phyloP scores from a whole-genome alignment of 2,888 invertebrate species.

The Agrotis clavis region DNA sequence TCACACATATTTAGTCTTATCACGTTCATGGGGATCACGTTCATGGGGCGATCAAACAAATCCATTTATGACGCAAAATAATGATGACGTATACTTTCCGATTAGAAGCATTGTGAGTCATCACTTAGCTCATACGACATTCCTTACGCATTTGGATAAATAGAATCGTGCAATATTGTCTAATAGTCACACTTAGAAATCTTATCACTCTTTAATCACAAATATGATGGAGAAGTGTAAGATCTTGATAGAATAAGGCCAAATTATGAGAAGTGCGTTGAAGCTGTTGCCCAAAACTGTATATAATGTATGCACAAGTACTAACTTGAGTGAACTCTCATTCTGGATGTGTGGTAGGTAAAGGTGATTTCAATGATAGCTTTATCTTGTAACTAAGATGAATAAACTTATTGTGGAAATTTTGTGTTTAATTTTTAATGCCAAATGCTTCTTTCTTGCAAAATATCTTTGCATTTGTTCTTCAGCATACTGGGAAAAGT shows the following conservation, averaged over 20 bases:
- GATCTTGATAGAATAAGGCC: slow-evolving; percentile 47
- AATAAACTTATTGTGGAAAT: slow-evolving; percentile 76
- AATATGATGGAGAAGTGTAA: slow-evolving; percentile 38
- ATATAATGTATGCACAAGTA: slow-evolving; percentile 62
- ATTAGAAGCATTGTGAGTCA: slow-evolving; percentile 17
- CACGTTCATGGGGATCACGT: slow-evolving; percentile 10
- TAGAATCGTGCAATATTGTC: slow-evolving; percentile 63
- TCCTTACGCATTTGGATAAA: slow-evolving; percentile 61
- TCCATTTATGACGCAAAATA: slow-evolving; percentile 1
- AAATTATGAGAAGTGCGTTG: slow-evolving; percentile 42
- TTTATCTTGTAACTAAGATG: slow-evolving; percentile 74
- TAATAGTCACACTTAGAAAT: slow-evolving; percentile 58
- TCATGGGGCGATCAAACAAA: slow-evolving; percentile 15
- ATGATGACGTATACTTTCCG: slow-evolving; percentile 31
- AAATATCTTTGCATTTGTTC: not conserved
- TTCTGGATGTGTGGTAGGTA: slow-evolving; percentile 64
- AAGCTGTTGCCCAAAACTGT: slow-evolving; percentile 60
- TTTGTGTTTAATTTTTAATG: slow-evolving; percentile 55
- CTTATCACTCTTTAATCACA: slow-evolving; percentile 43
- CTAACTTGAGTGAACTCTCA: slow-evolving; percentile 47
- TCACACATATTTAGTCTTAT: slow-evolving; percentile 5
- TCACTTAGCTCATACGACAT: slow-evolving; percentile 57
- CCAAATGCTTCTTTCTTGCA: not conserved
- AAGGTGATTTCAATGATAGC: slow-evolving; percentile 75
- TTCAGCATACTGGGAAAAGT: not conserved